Percentiles rank a stretch among this genome's conserved stretches.
phyloP scores from a whole-genome alignment of 1,140 invertebrate genomes.

The Propsilocerus akamusi region DNA sequence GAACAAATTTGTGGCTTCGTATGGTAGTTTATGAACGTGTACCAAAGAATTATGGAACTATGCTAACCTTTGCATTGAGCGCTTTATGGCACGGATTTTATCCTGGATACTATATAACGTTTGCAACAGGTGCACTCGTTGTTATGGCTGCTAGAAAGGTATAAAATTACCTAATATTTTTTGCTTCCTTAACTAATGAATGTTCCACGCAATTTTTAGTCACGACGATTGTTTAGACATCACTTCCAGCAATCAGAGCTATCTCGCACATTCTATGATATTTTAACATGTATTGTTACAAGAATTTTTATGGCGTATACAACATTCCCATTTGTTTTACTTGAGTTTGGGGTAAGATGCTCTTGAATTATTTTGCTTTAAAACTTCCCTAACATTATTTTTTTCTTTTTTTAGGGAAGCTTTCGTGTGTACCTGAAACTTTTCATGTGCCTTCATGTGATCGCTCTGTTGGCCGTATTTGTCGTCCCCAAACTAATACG shows the following conservation, averaged over 20 bases:
- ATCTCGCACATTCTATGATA: slow-evolving; percentile 51
- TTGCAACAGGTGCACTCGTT: slow-evolving; percentile 71
- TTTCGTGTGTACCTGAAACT: slow-evolving; percentile 46
- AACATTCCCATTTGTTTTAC: slow-evolving; percentile 74
- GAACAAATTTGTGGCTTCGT: slow-evolving; percentile 79
- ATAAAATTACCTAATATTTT: slow-evolving; percentile 15
- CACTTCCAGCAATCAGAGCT: slow-evolving; percentile 24
- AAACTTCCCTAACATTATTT: too few relatives aligned
- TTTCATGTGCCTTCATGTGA: slow-evolving; percentile 36
- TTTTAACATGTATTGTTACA: slow-evolving; percentile 57
- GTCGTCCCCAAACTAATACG: slow-evolving; percentile 27
- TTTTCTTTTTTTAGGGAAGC: slow-evolving; percentile 25
- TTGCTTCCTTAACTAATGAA: slow-evolving; percentile 1
- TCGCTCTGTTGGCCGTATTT: slow-evolving; percentile 30
- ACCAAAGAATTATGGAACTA: slow-evolving; percentile 33
- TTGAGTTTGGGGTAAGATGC: slow-evolving; percentile 46
- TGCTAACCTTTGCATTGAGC: slow-evolving; percentile 70
- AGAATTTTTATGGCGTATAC: slow-evolving; percentile 67
- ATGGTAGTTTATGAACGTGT: slow-evolving; percentile 71
- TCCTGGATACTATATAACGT: slow-evolving; percentile 93
- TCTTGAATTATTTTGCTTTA: neutral
- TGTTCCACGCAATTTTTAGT: slow-evolving; percentile 22
- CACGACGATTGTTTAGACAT: slow-evolving; percentile 56
- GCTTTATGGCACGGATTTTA: slow-evolving; percentile 96
- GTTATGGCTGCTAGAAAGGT: slow-evolving; percentile 67